These are phyloP conservation scores for Platerodrilus igneus DNA, from an alignment of 2,888 invertebrate species.

Conservation along the genomic window DNA sequence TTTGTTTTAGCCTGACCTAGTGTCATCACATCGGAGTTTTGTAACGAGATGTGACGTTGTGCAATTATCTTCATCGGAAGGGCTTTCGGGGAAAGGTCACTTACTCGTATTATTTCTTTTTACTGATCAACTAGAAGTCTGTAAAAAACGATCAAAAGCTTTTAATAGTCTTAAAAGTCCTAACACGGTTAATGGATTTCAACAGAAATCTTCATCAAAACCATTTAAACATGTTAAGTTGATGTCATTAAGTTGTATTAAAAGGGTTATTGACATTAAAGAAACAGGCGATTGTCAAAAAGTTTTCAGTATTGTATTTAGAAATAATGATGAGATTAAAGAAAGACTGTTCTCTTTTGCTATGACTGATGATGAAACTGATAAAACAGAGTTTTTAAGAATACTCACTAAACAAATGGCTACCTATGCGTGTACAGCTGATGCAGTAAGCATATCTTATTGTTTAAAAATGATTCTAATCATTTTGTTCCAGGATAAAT, in stretches of 20 bases:
- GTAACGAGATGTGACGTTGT: constrained; percentile 84
- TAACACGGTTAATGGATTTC: constrained; percentile 50
- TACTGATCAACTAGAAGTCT: constrained; percentile 91
- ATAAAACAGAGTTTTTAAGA: constrained; percentile 76
- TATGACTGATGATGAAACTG: constrained; percentile 75
- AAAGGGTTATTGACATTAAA: constrained; percentile 84
- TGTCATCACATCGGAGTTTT: constrained; percentile 89
- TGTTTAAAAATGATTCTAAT: constrained; percentile 9
- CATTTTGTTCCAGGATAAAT: constrained; percentile 63
- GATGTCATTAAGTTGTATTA: constrained; percentile 83
- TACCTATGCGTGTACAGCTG: constrained; percentile 86
- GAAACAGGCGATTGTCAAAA: constrained; percentile 86
- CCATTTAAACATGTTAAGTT: constrained; percentile 88
- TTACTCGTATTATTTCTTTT: constrained; percentile 87
- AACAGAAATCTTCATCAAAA: constrained; percentile 62
- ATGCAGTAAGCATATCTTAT: constrained; percentile 65
- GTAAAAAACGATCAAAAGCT: constrained; percentile 77
- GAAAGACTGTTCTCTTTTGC: constrained; percentile 86
- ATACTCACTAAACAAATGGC: constrained; percentile 87
- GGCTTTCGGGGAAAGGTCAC: constrained; percentile 75
- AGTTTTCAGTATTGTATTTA: constrained; percentile 85
- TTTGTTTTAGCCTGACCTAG: constrained; percentile 74
- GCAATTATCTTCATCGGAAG: constrained; percentile 69
- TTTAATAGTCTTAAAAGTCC: constrained; percentile 68
- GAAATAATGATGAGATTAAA: constrained; percentile 78